phyloP scores from a whole-genome alignment of 2,113 vertebrate genomes.

The Pantherophis guttatus region DNA sequence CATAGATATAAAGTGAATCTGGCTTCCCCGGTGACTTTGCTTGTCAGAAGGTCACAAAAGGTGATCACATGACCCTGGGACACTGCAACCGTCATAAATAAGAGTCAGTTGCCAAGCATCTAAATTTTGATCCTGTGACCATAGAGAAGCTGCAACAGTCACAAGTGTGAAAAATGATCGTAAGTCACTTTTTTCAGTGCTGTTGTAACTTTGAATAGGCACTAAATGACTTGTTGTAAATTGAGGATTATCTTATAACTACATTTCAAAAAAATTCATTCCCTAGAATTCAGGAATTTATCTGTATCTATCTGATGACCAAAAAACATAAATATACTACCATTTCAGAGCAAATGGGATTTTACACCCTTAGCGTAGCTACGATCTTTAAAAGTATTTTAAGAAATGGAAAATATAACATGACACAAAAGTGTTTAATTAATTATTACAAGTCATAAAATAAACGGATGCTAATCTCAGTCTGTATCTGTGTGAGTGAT shows the following conservation, averaged over 20 bases:
- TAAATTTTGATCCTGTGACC: not conserved
- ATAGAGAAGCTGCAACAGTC: not conserved
- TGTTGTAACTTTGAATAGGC: not conserved
- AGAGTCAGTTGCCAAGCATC: not conserved
- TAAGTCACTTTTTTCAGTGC: not conserved
- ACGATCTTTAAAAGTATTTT: not conserved
- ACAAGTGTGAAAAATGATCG: not conserved
- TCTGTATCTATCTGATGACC: no score
- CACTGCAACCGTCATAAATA: not conserved
- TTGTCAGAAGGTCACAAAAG: not conserved
- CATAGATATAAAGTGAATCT: not conserved
- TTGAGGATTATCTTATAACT: not conserved
- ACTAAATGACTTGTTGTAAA: not conserved
- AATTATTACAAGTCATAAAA: slow-evolving; percentile 25
- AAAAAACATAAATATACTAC: not conserved
- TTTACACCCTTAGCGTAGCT: not conserved
- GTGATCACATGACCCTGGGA: not conserved
- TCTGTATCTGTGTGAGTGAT: not conserved
- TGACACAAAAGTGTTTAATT: slow-evolving; percentile 14
- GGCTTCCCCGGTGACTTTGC: not conserved
- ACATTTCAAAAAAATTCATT: not conserved
- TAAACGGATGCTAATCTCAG: not conserved
- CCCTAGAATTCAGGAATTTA: not conserved
- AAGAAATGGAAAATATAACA: not conserved
- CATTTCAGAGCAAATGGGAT: not conserved